These are phyloP conservation scores for Platalea minor DNA, from an alignment of 2,797 vertebrate genomes.

Conservation along the genomic window DNA sequence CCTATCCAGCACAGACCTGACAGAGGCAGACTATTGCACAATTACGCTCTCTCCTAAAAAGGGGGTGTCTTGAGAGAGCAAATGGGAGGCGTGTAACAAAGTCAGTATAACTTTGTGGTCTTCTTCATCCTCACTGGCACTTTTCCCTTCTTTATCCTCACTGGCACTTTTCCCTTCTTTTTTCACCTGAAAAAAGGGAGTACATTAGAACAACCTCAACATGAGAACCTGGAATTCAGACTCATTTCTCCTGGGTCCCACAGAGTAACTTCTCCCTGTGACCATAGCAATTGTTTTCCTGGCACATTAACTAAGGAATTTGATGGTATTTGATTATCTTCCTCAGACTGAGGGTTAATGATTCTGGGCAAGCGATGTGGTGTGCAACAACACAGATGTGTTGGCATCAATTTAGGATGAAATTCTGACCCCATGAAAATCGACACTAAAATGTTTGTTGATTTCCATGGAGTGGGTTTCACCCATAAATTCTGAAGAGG, in stretches of 20 bases:
- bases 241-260: background rate
- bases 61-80: background rate
- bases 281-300: background rate
- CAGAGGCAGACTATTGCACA: background rate
- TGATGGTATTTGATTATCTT: background rate
- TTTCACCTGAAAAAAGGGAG: background rate
- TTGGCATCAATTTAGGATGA: background rate
- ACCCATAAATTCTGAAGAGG: background rate
- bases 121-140: background rate
- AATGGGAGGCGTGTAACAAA: background rate
- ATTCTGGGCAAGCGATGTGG: fast-evolving
- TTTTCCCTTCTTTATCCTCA: background rate
- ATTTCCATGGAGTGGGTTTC: background rate
- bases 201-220: background rate
- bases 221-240: background rate
- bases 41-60: background rate
- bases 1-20: background rate
- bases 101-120: background rate
- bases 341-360: background rate
- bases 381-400: background rate
- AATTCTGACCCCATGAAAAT: background rate
- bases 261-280: background rate
- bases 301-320: background rate
- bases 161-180: background rate
- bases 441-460: background rate